Evolutionary conservation across 2,888 invertebrate genomes (phyloP), one percentile per base, ranked within the genome.

Genomic region (Trissolcus japonicus): DNA sequence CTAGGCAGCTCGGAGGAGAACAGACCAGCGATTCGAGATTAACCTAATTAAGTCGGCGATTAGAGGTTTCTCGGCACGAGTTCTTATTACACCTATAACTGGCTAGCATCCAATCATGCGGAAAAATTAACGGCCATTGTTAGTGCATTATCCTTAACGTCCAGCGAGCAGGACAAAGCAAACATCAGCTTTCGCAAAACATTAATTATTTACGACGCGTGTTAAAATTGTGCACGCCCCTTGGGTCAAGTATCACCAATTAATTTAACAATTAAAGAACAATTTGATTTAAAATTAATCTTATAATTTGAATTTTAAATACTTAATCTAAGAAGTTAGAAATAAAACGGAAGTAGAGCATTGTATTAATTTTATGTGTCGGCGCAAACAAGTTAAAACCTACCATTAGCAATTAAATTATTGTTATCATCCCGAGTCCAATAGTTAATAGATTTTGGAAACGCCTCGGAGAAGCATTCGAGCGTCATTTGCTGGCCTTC

Each of bases 381-480:
- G 29, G 29, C 9, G 6, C 2, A 29, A 4, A 50, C n/a, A 9
- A 51, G 4, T 51, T 11, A 11, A 16, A 46, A 48, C 76, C 76
- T 90, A 95, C 95, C 94, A 84, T 94, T 93, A 68, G 94, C 93
- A 80, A 94, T 93, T 43, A 62, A 63, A 74, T 95, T 95, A 85
- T 94, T 94, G 40, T 94, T 94, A 53, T 92, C 91, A 65, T 93
- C 92, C 82, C 93, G 92, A 62, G 93, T 93, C 96, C 96, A 96
- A 87, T 96, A 96, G 89, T 95, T 96, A 82, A 96, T 95, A 35
- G 96, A 95, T 86, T 94, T 95, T 2, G 96, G 96, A 89, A 92
- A 95, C 0, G 95, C 96, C 84, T 96, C 96, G 0, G 95, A 95
- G 85, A 94, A 93, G 83, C 96, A 96, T 86, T 95, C 95, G 79